These are phyloP conservation scores for Fistularia commersonii DNA, from an alignment of 2,797 vertebrate species.

Conservation along the genomic window DNA sequence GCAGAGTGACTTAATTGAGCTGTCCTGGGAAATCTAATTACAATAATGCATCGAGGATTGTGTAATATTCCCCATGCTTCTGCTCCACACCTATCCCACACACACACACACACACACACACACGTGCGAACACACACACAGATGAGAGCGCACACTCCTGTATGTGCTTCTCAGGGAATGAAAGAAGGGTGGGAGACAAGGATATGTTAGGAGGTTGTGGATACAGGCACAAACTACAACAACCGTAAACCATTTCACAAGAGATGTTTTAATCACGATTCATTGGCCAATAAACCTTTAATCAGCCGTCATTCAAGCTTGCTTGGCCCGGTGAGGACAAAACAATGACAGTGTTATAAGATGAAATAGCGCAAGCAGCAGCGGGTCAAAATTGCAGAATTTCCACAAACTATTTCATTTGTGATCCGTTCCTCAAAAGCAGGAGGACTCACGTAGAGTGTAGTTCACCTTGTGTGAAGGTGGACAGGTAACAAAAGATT, in stretches of 20 bases:
- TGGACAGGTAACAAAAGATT: slow-evolving; percentile 17
- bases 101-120: too few species aligned
- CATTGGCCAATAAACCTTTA: slow-evolving; percentile 66
- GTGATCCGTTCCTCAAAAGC: slow-evolving; percentile 3
- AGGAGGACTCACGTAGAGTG: too few species aligned
- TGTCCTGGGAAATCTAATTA: slow-evolving; percentile 80
- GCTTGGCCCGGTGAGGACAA: slow-evolving; percentile 29
- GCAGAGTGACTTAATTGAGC: slow-evolving; percentile 78
- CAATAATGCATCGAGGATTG: slow-evolving; percentile 75
- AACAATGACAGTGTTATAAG: slow-evolving; percentile 35
- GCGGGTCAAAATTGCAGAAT: slow-evolving; percentile 3
- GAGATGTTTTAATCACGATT: slow-evolving; percentile 70
- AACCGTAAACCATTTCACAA: slow-evolving; percentile 61
- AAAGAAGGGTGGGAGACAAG: slow-evolving; percentile 22
- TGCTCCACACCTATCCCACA: slow-evolving; percentile 54
- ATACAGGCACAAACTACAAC: slow-evolving; percentile 46
- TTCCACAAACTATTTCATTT: too few species aligned
- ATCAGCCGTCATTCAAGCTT: slow-evolving; percentile 48
- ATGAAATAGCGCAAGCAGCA: slow-evolving; percentile 4
- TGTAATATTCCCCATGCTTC: slow-evolving; percentile 65
- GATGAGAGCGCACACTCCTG: too few species aligned
- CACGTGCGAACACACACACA: slow-evolving; percentile 9
- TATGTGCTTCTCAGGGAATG: slow-evolving; percentile 29
- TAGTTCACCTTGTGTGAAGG: slow-evolving; percentile 7
- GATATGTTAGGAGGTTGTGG: slow-evolving; percentile 33